Conservation (phyloP, 2,113 vertebrate species). For the Hippocampus barbouri region DNA sequence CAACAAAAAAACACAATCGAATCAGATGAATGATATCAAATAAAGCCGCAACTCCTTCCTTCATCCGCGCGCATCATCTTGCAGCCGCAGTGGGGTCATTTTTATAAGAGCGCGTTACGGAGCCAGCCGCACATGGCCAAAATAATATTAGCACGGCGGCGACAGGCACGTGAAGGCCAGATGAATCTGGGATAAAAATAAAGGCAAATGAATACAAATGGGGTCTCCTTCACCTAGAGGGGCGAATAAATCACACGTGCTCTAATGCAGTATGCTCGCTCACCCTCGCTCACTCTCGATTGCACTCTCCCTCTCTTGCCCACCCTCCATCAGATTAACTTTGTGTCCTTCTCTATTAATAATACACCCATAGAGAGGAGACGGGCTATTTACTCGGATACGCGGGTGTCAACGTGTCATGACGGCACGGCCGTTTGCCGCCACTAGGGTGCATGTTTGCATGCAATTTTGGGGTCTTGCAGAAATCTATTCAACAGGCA, state of each 20-base stretch:
- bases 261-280: conserved; percentile 56
- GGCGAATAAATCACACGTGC: conserved; percentile 79
- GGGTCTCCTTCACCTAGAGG: conserved; percentile 76
- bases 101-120: conserved; percentile 74
- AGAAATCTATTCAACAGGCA: too few relatives aligned
- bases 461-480: not conserved
- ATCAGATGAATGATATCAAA: conserved; percentile 35
- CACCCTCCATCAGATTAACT: conserved; percentile 60
- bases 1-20: conserved; percentile 21
- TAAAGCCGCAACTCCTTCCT: not conserved
- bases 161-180: conserved; percentile 65
- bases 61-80: conserved; percentile 3
- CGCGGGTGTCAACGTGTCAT: conserved; percentile 29
- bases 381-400: conserved; percentile 20
- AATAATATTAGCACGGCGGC: conserved; percentile 64
- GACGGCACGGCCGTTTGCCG: not conserved
- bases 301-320: conserved; percentile 13
- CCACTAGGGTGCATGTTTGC: not conserved
- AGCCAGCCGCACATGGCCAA: conserved; percentile 59
- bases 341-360: conserved; percentile 61
- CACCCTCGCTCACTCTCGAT: conserved; percentile 13
- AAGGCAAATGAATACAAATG: conserved; percentile 87
- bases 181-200: conserved; percentile 70
- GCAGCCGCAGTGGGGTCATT: conserved; percentile 61
- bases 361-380: conserved; percentile 41